phyloP scores from a whole-genome alignment of 2,888 invertebrate species.

The Cephus pulcher region DNA sequence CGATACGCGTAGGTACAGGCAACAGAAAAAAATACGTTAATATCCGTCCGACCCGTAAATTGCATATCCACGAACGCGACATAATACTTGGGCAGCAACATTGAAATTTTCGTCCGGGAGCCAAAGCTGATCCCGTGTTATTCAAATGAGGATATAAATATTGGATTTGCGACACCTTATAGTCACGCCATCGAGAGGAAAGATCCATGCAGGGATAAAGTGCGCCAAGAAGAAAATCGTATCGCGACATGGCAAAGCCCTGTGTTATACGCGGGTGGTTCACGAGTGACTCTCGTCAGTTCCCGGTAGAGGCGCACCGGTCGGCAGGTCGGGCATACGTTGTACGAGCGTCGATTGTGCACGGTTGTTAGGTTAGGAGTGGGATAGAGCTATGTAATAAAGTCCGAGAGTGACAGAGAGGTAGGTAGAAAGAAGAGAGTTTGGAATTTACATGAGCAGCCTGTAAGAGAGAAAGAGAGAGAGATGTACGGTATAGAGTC shows the following conservation, averaged over 20 bases:
- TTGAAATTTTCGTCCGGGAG: background rate
- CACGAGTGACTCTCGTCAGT: conserved; percentile 22
- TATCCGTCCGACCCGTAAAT: background rate
- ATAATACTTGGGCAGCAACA: background rate
- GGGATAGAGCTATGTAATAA: background rate
- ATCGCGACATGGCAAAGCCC: conserved; percentile 44
- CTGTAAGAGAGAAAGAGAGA: background rate
- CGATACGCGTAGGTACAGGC: no score
- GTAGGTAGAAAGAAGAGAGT: no score
- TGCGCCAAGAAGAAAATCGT: conserved; percentile 43
- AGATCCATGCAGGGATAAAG: conserved; percentile 45
- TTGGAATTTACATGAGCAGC: background rate
- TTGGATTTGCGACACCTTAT: conserved; percentile 37
- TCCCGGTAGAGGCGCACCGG: conserved; percentile 7
- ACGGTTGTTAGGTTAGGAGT: background rate
- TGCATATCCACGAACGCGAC: background rate
- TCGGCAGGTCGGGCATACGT: background rate
- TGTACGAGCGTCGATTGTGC: background rate
- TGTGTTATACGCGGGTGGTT: conserved; percentile 27
- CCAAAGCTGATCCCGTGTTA: background rate
- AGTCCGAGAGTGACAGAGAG: background rate
- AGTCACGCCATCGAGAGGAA: conserved; percentile 40
- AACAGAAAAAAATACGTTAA: background rate
- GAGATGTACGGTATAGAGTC: conserved; percentile 1
- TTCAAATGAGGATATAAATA: conserved; percentile 8